phyloP scores from a whole-genome alignment of 2,888 invertebrate species.

The Himalopsyche tibetana region DNA sequence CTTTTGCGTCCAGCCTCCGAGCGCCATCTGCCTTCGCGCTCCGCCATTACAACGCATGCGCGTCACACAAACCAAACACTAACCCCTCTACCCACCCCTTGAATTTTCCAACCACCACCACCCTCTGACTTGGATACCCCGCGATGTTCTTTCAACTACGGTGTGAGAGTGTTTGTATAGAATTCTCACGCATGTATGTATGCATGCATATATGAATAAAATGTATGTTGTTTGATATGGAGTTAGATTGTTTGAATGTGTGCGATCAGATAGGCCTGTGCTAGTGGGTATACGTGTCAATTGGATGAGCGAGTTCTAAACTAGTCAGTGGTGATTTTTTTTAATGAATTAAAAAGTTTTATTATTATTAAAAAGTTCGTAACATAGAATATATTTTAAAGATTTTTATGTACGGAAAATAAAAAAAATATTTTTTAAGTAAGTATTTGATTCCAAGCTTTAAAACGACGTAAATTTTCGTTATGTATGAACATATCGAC shows the following conservation, averaged over 20 bases:
- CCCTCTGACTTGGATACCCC: conserved; percentile 31
- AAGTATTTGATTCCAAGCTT: too few species aligned
- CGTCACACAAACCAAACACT: conserved; percentile 27
- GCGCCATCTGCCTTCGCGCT: conserved; percentile 42
- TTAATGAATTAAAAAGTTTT: not conserved
- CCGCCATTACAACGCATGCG: conserved; percentile 38
- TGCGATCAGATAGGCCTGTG: not conserved
- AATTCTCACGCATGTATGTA: conserved; percentile 22
- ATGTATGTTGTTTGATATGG: conserved; percentile 16
- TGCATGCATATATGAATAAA: conserved; percentile 39
- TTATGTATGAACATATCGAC: too few species aligned
- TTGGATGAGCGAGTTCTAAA: conserved; percentile 12
- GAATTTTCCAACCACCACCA: not conserved
- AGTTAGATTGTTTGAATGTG: not conserved
- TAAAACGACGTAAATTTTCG: too few species aligned
- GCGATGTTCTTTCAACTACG: conserved; percentile 41
- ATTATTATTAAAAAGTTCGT: too few species aligned
- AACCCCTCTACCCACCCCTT: not conserved
- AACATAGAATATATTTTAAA: too few species aligned
- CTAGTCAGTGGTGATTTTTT: conserved; percentile 16
- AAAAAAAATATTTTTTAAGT: too few species aligned
- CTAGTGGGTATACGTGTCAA: conserved; percentile 5
- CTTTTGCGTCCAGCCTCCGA: conserved; percentile 31
- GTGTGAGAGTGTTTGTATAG: conserved; percentile 34
- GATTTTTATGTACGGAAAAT: too few species aligned